Conservation (phyloP, 1,140 invertebrate species). For the Zaprionus capensis region DNA sequence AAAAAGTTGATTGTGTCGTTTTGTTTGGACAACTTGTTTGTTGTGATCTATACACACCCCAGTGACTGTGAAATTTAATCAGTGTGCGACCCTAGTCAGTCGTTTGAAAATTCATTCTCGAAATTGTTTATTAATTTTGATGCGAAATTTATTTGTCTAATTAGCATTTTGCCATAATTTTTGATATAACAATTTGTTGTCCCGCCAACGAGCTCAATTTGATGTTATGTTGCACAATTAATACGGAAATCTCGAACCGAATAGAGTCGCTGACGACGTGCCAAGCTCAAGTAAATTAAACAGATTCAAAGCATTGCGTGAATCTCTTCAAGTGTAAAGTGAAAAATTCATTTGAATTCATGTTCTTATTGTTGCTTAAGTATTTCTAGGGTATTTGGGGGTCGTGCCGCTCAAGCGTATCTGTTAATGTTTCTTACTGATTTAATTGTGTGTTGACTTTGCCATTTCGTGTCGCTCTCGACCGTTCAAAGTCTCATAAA, state of each 20-base stretch:
- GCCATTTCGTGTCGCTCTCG: conserved; percentile 72
- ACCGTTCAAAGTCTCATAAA: conserved; percentile 68
- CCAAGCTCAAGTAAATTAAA: background rate
- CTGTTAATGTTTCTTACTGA: conserved; percentile 32
- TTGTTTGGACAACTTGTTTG: conserved; percentile 57
- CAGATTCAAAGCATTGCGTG: background rate
- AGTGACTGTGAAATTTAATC: conserved; percentile 78
- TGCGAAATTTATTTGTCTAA: conserved; percentile 72
- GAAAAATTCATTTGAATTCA: too few species aligned
- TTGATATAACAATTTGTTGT: conserved; percentile 70
- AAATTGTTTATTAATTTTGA: conserved; percentile 79
- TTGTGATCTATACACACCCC: conserved; percentile 23
- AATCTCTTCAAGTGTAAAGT: too few species aligned
- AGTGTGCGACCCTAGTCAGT: conserved; percentile 66
- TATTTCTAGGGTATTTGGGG: conserved; percentile 23
- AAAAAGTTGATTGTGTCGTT: conserved; percentile 18
- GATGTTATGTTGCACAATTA: conserved; percentile 6
- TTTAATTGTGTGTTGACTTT: conserved; percentile 80
- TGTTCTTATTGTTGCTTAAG: too few species aligned
- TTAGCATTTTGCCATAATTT: conserved; percentile 80
- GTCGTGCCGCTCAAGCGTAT: conserved; percentile 16
- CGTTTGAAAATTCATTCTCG: conserved; percentile 40
- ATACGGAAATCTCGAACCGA: conserved; percentile 18
- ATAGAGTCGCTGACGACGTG: conserved; percentile 25
- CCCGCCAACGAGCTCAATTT: conserved; percentile 1